Conservation (phyloP, 2,888 invertebrate genomes). For the Drosophila kuntzei region DNA sequence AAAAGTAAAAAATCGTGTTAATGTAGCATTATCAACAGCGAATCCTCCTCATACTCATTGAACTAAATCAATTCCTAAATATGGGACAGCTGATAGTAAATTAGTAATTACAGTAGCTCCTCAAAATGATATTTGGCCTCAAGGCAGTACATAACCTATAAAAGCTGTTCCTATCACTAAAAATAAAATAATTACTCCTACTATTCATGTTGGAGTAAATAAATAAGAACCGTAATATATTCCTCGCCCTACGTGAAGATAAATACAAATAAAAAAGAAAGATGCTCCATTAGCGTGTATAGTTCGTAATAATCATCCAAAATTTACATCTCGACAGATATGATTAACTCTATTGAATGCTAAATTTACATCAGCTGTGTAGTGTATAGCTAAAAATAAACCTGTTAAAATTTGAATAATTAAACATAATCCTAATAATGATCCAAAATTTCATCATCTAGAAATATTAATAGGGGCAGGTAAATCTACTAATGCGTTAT, state of each 20-base stretch:
- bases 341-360: constrained; percentile 89
- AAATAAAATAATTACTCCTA: constrained; percentile 89
- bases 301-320: constrained; percentile 89
- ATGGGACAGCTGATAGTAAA: constrained; percentile 90
- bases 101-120: constrained; percentile 88
- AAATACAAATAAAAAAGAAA: constrained; percentile 90
- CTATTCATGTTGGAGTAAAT: constrained; percentile 88
- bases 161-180: constrained; percentile 90
- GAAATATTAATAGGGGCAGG: constrained; percentile 88
- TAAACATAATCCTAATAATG: constrained; percentile 88
- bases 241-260: constrained; percentile 89
- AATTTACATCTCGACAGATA: constrained; percentile 90
- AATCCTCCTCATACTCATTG: constrained; percentile 92
- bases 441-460: constrained; percentile 90
- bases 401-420: constrained; percentile 89
- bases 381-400: constrained; percentile 90
- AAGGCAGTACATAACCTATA: constrained; percentile 91
- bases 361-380: constrained; percentile 88
- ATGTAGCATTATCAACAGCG: constrained; percentile 90
- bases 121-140: constrained; percentile 94
- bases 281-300: constrained; percentile 91
- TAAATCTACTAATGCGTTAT: constrained; percentile 87
- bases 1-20: constrained; percentile 91
- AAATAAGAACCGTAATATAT: constrained; percentile 87
- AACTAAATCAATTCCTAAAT: constrained; percentile 88